Percentiles rank a stretch among this genome's conserved stretches.
Conservation (phyloP, 1,140 invertebrate genomes). For the Calycopis cecrops region DNA sequence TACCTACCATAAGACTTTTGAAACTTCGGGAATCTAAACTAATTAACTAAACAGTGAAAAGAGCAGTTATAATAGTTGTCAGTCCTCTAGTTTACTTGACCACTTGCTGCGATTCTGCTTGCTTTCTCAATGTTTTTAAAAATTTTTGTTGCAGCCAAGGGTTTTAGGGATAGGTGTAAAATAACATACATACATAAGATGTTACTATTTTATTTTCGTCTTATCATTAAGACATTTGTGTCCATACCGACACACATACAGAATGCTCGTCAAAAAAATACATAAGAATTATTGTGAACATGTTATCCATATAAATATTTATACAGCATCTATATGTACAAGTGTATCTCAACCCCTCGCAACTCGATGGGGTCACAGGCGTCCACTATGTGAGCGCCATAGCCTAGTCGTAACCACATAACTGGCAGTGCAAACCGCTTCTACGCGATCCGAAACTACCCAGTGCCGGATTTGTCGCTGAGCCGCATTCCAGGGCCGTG, state of each 20-base stretch:
- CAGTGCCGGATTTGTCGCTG: no score
- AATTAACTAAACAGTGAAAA: no score
- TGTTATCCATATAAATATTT: constrained; percentile 66
- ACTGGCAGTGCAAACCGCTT: no score
- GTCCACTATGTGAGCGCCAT: neutral
- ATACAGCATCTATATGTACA: constrained; percentile 71
- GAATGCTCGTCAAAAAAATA: constrained; percentile 53
- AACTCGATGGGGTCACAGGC: neutral
- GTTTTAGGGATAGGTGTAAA: constrained; percentile 22
- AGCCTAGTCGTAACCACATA: no score
- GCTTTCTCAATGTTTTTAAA: no score
- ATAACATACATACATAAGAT: constrained; percentile 50
- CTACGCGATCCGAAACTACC: no score
- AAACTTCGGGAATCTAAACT: no score
- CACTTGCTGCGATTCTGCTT: no score
- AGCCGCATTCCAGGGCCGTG: no score
- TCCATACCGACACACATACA: constrained; percentile 64
- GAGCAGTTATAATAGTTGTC: no score
- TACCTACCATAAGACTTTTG: no score
- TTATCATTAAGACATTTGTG: constrained; percentile 53
- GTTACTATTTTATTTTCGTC: constrained; percentile 70
- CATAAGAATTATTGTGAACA: constrained; percentile 49
- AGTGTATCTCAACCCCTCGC: constrained; percentile 37
- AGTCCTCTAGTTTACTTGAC: no score
- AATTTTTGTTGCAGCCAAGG: constrained; percentile 10